A percentile compares a stretch with the other conserved stretches of the same genome.
phyloP scores from a whole-genome alignment of 2,797 vertebrate genomes.

The Bryconaethiops microstoma region DNA sequence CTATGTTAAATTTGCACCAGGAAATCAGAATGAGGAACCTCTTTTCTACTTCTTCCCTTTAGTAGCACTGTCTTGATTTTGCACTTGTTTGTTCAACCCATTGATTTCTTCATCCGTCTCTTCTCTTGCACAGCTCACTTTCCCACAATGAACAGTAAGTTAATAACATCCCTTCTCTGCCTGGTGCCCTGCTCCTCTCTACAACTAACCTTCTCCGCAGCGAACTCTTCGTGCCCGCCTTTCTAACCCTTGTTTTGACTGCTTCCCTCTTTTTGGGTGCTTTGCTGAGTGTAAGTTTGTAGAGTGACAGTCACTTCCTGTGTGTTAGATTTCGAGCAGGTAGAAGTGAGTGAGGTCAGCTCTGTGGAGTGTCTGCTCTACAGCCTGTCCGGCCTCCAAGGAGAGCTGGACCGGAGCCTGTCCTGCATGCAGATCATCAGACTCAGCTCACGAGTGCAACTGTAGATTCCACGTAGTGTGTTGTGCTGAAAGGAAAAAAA shows the following conservation, averaged over 20 bases:
- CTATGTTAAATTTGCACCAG: constrained; percentile 39
- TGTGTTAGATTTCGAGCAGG: constrained; percentile 38
- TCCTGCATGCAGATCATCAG: not conserved
- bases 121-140: constrained; percentile 65
- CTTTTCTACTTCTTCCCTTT: constrained; percentile 42
- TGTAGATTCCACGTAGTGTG: not conserved
- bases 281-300: constrained; percentile 9
- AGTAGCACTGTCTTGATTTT: constrained; percentile 3
- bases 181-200: not conserved
- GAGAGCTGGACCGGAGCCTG: not conserved
- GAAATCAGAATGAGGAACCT: constrained; percentile 61
- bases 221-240: constrained; percentile 19
- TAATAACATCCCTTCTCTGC: not conserved
- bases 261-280: constrained; percentile 43
- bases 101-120: constrained; percentile 9
- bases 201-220: constrained; percentile 10
- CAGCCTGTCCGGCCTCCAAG: not conserved
- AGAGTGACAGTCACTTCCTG: constrained; percentile 41
- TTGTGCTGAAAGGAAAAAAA: not conserved
- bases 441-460: not conserved
- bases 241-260: not conserved
- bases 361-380: constrained; percentile 17
- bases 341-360: constrained; percentile 30
- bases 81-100: constrained; percentile 27
- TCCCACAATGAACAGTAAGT: constrained; percentile 72